Conservation (phyloP, 2,797 vertebrate genomes). For the Orientallactaga sibirica region DNA sequence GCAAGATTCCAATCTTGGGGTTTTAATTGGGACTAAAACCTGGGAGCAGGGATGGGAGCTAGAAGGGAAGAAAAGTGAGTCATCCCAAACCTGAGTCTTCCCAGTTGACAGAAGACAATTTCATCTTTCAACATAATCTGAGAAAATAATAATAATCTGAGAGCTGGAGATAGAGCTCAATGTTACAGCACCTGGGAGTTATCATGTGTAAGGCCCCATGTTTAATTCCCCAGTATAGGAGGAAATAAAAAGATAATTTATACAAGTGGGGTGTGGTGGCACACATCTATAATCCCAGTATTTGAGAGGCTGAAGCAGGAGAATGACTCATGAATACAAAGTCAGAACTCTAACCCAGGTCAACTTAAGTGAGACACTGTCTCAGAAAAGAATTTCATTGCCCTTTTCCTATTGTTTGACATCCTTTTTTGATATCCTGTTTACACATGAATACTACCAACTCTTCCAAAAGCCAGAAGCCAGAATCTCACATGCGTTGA, state of each 20-base stretch:
- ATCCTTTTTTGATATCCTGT: constrained; percentile 56
- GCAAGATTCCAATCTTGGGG: constrained; percentile 1
- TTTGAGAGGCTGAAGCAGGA: background rate
- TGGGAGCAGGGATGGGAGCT: background rate
- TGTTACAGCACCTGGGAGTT: background rate
- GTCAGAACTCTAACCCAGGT: background rate
- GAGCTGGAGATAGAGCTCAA: background rate
- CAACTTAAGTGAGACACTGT: background rate
- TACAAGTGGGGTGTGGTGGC: background rate
- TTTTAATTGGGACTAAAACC: constrained; percentile 54
- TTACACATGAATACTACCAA: background rate
- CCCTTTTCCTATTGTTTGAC: constrained; percentile 40
- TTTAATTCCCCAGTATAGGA: background rate
- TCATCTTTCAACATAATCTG: constrained; percentile 56
- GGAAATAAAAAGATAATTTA: background rate
- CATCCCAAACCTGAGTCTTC: constrained; percentile 16
- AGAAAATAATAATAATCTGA: background rate
- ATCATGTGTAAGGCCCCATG: background rate
- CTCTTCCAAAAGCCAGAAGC: constrained; percentile 58
- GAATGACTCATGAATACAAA: background rate
- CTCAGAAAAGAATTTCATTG: constrained; percentile 2
- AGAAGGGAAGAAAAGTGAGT: constrained; percentile 34
- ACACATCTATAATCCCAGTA: background rate
- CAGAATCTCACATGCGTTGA: constrained; percentile 62
- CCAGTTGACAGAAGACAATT: constrained; percentile 33